Percentiles rank a stretch among this genome's conserved stretches.
These are phyloP conservation scores for Scomber japonicus DNA, from an alignment of 2,113 vertebrate species.

Conservation along the genomic window DNA sequence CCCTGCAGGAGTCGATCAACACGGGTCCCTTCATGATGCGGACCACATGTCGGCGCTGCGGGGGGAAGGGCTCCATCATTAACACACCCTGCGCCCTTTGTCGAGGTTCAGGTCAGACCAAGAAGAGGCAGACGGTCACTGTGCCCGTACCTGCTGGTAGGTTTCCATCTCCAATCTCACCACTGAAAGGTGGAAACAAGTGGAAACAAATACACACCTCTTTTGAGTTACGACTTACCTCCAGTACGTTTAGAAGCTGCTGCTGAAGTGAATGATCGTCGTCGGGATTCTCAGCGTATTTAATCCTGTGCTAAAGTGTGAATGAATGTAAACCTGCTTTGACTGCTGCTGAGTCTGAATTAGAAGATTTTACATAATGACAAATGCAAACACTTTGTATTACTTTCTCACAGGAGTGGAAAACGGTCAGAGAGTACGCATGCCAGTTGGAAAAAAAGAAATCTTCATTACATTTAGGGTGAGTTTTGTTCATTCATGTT, in stretches of 20 bases:
- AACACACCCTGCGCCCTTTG: slow-evolving; percentile 87
- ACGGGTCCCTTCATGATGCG: slow-evolving; percentile 95
- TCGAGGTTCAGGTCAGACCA: slow-evolving; percentile 90
- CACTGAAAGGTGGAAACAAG: no score
- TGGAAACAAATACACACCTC: not conserved
- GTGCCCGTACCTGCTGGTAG: slow-evolving; percentile 94
- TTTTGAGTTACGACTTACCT: no score
- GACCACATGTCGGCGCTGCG: slow-evolving; percentile 90
- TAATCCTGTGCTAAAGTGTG: not conserved
- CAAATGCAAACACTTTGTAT: not conserved
- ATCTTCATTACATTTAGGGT: slow-evolving; percentile 96
- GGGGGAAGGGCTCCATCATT: slow-evolving; percentile 89
- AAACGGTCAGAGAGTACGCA: slow-evolving; percentile 92
- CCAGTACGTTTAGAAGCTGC: not conserved
- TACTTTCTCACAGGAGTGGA: slow-evolving; percentile 88
- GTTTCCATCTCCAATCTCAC: slow-evolving; percentile 35
- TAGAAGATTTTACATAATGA: not conserved
- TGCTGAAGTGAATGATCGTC: not conserved
- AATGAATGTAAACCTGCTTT: not conserved
- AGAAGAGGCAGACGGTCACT: slow-evolving; percentile 90
- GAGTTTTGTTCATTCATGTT: slow-evolving; percentile 50
- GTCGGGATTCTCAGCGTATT: not conserved
- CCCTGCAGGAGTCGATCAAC: slow-evolving; percentile 90
- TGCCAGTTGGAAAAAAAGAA: slow-evolving; percentile 92
- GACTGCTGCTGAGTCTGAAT: not conserved